phyloP scores from a whole-genome alignment of 92 coral and sea anemone genomes.

The Siderastrea siderea region DNA sequence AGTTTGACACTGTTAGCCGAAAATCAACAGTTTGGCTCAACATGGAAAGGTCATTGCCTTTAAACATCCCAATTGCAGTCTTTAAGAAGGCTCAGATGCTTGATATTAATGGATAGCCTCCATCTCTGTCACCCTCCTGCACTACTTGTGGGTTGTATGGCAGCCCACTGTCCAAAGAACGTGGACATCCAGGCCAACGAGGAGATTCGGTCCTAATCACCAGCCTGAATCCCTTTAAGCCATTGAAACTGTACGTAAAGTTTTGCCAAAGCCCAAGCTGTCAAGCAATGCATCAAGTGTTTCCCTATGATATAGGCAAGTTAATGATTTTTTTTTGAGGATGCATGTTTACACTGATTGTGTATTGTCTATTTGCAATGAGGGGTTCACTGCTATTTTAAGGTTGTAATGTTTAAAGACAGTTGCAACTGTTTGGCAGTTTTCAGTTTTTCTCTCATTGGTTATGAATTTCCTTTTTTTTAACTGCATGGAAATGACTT shows the following conservation, averaged over 20 bases:
- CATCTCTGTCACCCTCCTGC: not conserved
- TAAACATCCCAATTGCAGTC: conserved; percentile 7
- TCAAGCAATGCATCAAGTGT: too few species aligned
- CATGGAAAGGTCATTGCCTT: conserved; percentile 37
- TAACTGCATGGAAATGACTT: too few species aligned
- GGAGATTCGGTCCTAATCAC: conserved; percentile 10
- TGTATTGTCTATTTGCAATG: too few species aligned
- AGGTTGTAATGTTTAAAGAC: too few species aligned
- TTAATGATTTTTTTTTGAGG: too few species aligned
- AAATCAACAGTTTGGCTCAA: conserved; percentile 20
- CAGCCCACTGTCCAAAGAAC: not conserved
- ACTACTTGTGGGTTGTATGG: conserved; percentile 15
- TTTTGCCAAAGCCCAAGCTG: too few species aligned
- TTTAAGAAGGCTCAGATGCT: conserved; percentile 9
- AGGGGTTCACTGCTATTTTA: too few species aligned
- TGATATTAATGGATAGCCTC: conserved; percentile 21
- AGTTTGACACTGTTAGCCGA: not conserved
- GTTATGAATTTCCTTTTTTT: too few species aligned
- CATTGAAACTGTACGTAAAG: not conserved
- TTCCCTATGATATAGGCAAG: too few species aligned
- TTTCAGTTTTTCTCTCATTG: too few species aligned
- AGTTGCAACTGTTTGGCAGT: too few species aligned
- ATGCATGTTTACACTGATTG: too few species aligned
- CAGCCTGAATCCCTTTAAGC: conserved; percentile 13
- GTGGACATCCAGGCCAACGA: conserved; percentile 26